A percentile compares a stretch with the other conserved stretches of the same genome.
Conservation (phyloP, 2,797 vertebrate genomes). For the Clarias platycephalus region DNA sequence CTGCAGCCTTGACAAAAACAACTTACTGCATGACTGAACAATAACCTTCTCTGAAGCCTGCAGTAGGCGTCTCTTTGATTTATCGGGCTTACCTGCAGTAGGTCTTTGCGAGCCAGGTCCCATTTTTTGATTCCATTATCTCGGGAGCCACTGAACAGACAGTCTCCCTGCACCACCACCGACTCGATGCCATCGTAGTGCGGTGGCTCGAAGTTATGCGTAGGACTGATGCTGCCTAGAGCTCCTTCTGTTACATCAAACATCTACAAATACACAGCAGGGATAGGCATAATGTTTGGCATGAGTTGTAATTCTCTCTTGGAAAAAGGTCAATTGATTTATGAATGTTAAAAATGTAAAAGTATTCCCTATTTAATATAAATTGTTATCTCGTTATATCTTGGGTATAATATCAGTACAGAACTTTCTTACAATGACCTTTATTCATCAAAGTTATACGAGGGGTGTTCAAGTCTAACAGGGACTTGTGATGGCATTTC, state of each 20-base stretch:
- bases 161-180: slow-evolving; percentile 87
- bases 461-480: too few relatives aligned
- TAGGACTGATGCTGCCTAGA: slow-evolving; percentile 86
- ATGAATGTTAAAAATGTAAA: neutral
- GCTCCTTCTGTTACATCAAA: slow-evolving; percentile 93
- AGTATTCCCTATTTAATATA: neutral
- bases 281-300: neutral
- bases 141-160: slow-evolving; percentile 92
- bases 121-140: slow-evolving; percentile 99
- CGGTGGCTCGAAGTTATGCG: slow-evolving; percentile 95
- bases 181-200: slow-evolving; percentile 98
- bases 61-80: slow-evolving; percentile 20
- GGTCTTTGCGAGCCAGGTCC: slow-evolving; percentile 92
- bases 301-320: neutral
- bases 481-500: too few relatives aligned
- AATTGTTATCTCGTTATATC: neutral
- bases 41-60: neutral
- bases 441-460: neutral
- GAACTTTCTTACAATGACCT: neutral
- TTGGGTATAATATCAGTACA: neutral
- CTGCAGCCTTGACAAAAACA: slow-evolving; percentile 17
- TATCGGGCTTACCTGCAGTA: slow-evolving; percentile 83
- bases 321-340: neutral
- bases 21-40: slow-evolving; percentile 32
- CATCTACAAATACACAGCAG: slow-evolving; percentile 75